Evolutionary conservation across 2,113 vertebrate genomes (phyloP).

Genomic region (Rana temporaria): DNA sequence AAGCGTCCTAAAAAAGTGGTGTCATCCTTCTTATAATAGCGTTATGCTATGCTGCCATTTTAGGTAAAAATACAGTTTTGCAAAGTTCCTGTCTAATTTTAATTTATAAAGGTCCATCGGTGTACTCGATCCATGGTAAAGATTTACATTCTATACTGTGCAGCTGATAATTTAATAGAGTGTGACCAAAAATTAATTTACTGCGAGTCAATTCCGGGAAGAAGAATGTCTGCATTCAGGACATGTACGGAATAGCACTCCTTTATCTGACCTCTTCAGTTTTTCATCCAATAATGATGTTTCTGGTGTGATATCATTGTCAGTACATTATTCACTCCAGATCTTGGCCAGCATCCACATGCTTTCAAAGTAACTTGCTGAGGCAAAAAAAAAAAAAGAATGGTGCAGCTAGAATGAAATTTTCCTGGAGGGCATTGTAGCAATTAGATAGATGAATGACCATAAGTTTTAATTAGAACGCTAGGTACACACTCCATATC

Average conservation of each 20-base stretch:
- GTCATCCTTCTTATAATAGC: too few relatives aligned
- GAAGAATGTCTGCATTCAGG: constrained; percentile 20
- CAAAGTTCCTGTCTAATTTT: too few relatives aligned
- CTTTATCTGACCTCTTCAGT: constrained; percentile 67
- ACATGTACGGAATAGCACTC: constrained; percentile 61
- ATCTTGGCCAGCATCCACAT: constrained; percentile 73
- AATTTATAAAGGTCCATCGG: background rate
- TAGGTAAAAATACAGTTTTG: too few relatives aligned
- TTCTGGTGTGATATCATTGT: constrained; percentile 66
- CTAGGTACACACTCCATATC: constrained; percentile 79
- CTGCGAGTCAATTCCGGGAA: background rate
- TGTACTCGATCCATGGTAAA: too few relatives aligned
- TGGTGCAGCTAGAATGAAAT: constrained; percentile 81
- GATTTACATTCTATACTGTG: background rate
- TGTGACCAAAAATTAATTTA: background rate
- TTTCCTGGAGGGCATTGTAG: constrained; percentile 86
- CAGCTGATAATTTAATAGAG: background rate
- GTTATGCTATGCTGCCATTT: too few relatives aligned
- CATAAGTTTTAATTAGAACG: constrained; percentile 89
- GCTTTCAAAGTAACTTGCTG: constrained; percentile 76
- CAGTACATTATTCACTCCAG: constrained; percentile 68
- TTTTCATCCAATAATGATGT: constrained; percentile 68
- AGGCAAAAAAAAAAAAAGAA: constrained; percentile 76
- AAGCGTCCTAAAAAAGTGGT: too few relatives aligned
- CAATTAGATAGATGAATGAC: constrained; percentile 95